phyloP scores from a whole-genome alignment of 30 jellyfish, hydroid and myxozoan species.

The Aurelia coerulea region DNA sequence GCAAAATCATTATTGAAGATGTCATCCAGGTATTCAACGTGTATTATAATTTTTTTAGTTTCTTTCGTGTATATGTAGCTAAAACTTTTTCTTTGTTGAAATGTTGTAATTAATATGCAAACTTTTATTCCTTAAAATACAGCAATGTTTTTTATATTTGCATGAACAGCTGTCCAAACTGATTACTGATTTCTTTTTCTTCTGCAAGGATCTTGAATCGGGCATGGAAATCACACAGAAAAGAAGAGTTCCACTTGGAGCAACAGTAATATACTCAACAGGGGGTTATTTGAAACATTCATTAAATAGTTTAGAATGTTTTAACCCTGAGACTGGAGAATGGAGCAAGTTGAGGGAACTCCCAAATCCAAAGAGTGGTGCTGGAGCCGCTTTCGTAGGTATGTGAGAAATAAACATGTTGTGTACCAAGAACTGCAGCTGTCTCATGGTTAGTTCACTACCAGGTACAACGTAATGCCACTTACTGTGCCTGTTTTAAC shows the following conservation, averaged over 20 bases:
- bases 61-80: too few species aligned
- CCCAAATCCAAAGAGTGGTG: slow-evolving; percentile 93
- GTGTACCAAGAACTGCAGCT: too few species aligned
- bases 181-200: too few species aligned
- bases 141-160: too few species aligned
- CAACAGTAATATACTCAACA: slow-evolving; percentile 80
- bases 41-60: neutral
- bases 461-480: too few species aligned
- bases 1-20: slow-evolving; percentile 33
- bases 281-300: slow-evolving; percentile 96
- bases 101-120: too few species aligned
- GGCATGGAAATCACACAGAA: slow-evolving; percentile 52
- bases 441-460: too few species aligned
- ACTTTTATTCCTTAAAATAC: too few species aligned
- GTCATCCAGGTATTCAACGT: slow-evolving; percentile 60
- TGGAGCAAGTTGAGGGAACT: slow-evolving; percentile 77
- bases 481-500: too few species aligned
- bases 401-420: neutral
- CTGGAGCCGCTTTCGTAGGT: slow-evolving; percentile 98
- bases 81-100: too few species aligned
- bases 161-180: too few species aligned
- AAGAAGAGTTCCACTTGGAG: slow-evolving; percentile 82
- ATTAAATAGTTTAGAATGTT: slow-evolving; percentile 54
- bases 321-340: slow-evolving; percentile 81
- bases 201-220: slow-evolving; percentile 45